Percentiles rank a stretch among this genome's conserved stretches.
phyloP scores from a whole-genome alignment of 2,113 vertebrate species.

The Muntiacus reevesi region DNA sequence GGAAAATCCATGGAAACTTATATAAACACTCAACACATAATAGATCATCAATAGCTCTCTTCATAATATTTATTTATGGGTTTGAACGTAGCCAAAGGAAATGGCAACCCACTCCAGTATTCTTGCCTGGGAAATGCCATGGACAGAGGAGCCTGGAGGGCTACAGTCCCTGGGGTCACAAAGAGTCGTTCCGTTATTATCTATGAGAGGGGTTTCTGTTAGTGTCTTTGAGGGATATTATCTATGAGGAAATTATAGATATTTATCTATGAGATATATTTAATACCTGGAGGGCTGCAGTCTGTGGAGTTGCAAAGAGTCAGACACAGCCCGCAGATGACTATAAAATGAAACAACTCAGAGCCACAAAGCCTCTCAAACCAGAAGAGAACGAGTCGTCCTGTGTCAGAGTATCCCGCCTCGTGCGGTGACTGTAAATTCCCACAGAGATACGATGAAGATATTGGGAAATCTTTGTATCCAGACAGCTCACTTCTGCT shows the following conservation, averaged over 20 bases:
- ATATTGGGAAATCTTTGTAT: background rate
- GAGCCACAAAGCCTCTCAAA: background rate
- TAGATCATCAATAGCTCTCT: background rate
- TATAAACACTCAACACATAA: background rate
- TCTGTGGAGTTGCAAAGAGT: background rate
- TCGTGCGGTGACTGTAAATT: background rate
- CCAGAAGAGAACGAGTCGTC: background rate
- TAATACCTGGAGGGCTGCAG: background rate
- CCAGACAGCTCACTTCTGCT: background rate
- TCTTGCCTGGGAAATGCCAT: background rate
- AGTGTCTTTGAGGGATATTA: background rate
- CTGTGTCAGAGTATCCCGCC: background rate
- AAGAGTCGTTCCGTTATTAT: background rate
- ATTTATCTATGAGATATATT: background rate
- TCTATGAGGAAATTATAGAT: background rate
- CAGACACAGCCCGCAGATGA: background rate
- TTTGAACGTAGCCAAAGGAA: background rate
- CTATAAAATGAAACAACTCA: conserved; percentile 20
- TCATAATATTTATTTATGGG: background rate
- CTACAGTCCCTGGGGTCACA: background rate
- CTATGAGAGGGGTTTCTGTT: background rate
- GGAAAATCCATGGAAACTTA: background rate
- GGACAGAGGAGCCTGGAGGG: background rate
- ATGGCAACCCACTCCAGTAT: background rate
- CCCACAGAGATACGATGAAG: background rate